Conservation (phyloP, 2,113 vertebrate genomes). For the Geococcyx californianus region DNA sequence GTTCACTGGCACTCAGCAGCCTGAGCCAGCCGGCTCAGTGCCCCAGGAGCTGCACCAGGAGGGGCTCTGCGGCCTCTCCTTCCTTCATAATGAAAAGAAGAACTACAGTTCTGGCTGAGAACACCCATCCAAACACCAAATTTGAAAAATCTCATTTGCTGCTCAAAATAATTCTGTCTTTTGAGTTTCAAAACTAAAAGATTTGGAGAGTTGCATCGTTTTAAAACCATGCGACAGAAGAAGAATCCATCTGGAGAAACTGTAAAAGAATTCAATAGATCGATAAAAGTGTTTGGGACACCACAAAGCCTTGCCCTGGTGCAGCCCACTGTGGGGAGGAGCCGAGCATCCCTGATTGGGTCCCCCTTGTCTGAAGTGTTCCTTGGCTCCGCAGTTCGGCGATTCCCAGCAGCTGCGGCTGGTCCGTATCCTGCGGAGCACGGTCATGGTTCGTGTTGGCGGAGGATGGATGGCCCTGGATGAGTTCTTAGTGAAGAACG, state of each 20-base stretch:
- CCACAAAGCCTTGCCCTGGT: constrained; percentile 25
- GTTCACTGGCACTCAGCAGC: not conserved
- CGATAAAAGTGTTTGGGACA: not conserved
- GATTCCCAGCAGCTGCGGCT: constrained; percentile 98
- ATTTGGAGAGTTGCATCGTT: not conserved
- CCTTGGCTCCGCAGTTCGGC: constrained; percentile 84
- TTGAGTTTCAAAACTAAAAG: not conserved
- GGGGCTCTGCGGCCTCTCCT: not conserved
- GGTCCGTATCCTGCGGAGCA: constrained; percentile 96
- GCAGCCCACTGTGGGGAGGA: constrained; percentile 37
- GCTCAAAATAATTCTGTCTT: not conserved
- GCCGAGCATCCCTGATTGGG: not conserved
- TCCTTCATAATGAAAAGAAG: not conserved
- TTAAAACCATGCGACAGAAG: not conserved
- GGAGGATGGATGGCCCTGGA: constrained; percentile 99
- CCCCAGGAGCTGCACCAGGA: constrained; percentile 60
- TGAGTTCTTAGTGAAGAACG: constrained; percentile 97
- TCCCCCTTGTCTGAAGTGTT: not conserved
- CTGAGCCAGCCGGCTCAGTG: not conserved
- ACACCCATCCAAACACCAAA: not conserved
- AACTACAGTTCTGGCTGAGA: not conserved
- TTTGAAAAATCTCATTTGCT: not conserved
- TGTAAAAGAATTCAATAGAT: rapidly evolving
- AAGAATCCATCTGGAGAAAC: not conserved
- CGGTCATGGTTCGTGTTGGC: constrained; percentile 96